Evolutionary conservation across 1,140 invertebrate genomes (phyloP).

Genomic region (Bombus breviceps): DNA sequence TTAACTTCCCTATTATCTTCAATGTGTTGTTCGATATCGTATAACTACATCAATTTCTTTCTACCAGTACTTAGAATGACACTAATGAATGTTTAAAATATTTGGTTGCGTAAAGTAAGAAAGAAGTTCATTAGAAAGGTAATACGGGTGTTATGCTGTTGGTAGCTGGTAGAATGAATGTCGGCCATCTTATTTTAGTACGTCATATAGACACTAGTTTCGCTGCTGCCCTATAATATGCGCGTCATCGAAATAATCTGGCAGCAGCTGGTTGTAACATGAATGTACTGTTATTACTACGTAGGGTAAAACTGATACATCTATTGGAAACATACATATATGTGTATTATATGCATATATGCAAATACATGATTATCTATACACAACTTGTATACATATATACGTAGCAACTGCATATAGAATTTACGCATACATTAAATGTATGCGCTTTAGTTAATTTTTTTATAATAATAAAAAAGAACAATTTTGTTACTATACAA

Average conservation of each 20-base stretch:
- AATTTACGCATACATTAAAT: neutral
- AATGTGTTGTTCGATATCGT: neutral
- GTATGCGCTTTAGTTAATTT: neutral
- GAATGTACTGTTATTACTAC: constrained; percentile 26
- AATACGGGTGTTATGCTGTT: constrained; percentile 60
- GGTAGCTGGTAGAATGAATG: constrained; percentile 61
- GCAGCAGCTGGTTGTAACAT: constrained; percentile 39
- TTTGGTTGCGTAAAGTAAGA: constrained; percentile 37
- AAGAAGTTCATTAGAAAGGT: constrained; percentile 58
- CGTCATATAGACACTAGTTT: constrained; percentile 23
- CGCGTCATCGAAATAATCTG: constrained; percentile 43
- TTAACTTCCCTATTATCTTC: constrained; percentile 16
- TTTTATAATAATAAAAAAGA: neutral
- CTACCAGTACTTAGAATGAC: neutral
- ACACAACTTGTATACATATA: neutral
- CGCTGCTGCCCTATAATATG: constrained; percentile 44
- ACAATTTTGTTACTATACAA: neutral
- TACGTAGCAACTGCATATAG: neutral
- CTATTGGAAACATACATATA: neutral
- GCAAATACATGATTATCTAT: neutral
- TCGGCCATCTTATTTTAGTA: constrained; percentile 67
- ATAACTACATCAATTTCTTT: constrained; percentile 20
- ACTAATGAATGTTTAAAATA: constrained; percentile 27
- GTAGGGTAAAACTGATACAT: constrained; percentile 20
- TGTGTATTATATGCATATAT: constrained; percentile 17